Evolutionary conservation across 2,113 vertebrate species (phyloP), one percentile per base, ranked within the genome.

Genomic region (Eulemur macaco): DNA sequence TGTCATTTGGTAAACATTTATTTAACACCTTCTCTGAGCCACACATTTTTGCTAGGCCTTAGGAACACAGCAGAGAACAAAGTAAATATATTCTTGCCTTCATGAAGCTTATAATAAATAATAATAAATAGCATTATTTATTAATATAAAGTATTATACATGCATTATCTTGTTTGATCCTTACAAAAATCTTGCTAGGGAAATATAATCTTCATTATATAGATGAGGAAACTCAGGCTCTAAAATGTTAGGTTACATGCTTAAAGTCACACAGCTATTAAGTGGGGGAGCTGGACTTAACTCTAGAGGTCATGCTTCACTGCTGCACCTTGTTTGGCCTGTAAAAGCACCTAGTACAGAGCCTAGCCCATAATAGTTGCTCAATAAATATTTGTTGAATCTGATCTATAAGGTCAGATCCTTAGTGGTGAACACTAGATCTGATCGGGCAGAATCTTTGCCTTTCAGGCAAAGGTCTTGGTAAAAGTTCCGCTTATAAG

Each of bases 381-480:
- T 96, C 29, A 52, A 2, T 96, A 96, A 84, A 83, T 90, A 85
- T 86, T 89, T 91, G 47, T 92, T 96, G 80, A 87, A 64, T 78
- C n/a, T 60, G 25, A 39, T 66, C 14, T 84, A 12, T 73, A 95
- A 94, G 78, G 60, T 88, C 42, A 34, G 14, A 27, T 85, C 18
- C 63, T 74, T 9, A 39, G 34, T 34, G 42, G 77, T 11, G 8
- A 94, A 69, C 8, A 47, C 37, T 34, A 76, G 50, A 56, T 81
- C 54, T 91, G 25, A 60, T 11, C 54, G 31, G 82, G 47, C 50
- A 71, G 39, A 56, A 29, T 89, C 34, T 89, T 31, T 74, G 81
- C 23, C 21, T 80, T 64, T 13, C 10, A 73, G 45, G 54, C 42
- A 80, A 56, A 54, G 45, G 54, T 52, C 73, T 17, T 47, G 34